Evolutionary conservation across 2,113 vertebrate species (phyloP), one percentile per base, ranked within the genome.

Genomic region (Forbesichthys agassizii): DNA sequence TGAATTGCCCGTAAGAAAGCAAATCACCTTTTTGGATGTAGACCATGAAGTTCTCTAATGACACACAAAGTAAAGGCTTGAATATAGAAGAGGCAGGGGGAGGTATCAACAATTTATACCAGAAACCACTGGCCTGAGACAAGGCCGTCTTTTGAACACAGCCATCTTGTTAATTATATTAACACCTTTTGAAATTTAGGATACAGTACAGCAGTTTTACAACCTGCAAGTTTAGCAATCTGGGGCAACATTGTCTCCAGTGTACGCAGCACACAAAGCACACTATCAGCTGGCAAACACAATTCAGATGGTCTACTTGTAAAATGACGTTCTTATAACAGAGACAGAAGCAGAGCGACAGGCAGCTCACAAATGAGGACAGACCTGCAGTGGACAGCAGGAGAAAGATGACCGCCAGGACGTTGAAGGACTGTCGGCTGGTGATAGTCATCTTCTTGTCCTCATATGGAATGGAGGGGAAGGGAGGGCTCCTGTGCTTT

Each of bases 371-470:
- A 56, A 16, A 58, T 48, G 48, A 33, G 5, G 13, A 71, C 86
- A 92, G 89, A 98, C 97, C 97, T 96, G 95, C 94, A 13, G 95
- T 94, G 71, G 94, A 92, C 83, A 98, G 91, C 81, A 97, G 86
- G 2, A 94, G 92, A 81, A 96, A 90, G 72, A 96, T 85, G 85
- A 96, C 84, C 60, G 93, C 91, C 89, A 97, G 94, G 91, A 92
- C 92, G 84, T 96, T 95, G 91, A 95, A 85, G 93, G 94, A 92
- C 92, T 92, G 95, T 82, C 86, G 93, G 92, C 93, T 95, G 94
- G 94, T 95, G 93, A 94, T 93, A 94, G 94, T 96, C 97, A 99
- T 99, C 93, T 87, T 98, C 93, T 87, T 90, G 92, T 93, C 94
- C 89, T 95, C 96, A 96, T 95, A 82, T 73, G 82, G 77, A 80